Percentiles rank a stretch among this genome's conserved stretches.
Conservation (phyloP, 2,797 vertebrate species). For the Streptopelia turtur region DNA sequence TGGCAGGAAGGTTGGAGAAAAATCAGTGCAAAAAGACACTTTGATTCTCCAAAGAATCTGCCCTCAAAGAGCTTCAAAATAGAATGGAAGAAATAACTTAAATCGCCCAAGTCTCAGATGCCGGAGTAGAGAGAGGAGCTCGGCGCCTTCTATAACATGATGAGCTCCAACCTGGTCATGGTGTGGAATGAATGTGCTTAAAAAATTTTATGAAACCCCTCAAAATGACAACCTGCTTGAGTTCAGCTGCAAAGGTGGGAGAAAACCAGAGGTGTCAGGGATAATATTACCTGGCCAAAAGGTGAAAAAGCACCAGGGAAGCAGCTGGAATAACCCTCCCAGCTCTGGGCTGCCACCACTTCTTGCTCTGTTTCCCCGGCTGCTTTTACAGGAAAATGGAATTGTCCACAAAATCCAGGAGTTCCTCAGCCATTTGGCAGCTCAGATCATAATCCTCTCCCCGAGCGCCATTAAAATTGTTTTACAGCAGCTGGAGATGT, state of each 20-base stretch:
- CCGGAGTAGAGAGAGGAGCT: not conserved
- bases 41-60: not conserved
- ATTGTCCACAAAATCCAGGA: not conserved
- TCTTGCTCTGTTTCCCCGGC: not conserved
- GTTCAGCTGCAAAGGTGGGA: not conserved
- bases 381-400: not conserved
- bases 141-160: accelerated
- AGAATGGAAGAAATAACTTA: not conserved
- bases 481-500: not conserved
- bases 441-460: not conserved
- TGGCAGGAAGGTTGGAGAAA: too few species aligned
- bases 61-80: not conserved
- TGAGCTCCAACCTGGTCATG: accelerated
- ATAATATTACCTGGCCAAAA: not conserved
- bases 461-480: not conserved
- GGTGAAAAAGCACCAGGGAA: accelerated
- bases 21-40: not conserved
- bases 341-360: not conserved
- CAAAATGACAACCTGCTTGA: not conserved
- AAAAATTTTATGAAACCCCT: not conserved
- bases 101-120: not conserved
- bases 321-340: not conserved
- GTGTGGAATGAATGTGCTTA: not conserved
- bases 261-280: not conserved
- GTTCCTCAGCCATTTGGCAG: not conserved